Conservation (phyloP, 1,140 invertebrate genomes). For the Hydropsyche tenuis region DNA sequence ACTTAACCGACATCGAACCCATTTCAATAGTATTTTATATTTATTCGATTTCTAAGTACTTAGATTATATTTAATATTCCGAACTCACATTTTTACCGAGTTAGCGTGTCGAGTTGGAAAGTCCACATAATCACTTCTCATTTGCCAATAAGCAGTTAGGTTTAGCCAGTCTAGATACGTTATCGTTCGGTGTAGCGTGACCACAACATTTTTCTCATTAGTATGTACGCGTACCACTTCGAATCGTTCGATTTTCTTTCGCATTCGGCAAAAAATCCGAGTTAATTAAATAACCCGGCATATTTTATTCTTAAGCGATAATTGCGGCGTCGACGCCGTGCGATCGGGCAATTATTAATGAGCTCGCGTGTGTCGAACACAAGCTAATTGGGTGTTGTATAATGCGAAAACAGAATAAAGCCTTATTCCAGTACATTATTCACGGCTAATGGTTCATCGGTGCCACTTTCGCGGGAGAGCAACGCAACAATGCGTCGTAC, state of each 20-base stretch:
- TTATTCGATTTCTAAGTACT: too few species aligned
- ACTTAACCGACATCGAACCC: too few species aligned
- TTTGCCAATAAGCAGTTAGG: constrained; percentile 17
- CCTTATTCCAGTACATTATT: constrained; percentile 6
- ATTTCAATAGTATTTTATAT: too few species aligned
- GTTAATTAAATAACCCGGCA: too few species aligned
- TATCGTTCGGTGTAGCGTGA: constrained; percentile 14
- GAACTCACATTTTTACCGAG: neutral
- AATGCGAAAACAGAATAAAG: constrained; percentile 3
- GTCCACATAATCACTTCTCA: constrained; percentile 17
- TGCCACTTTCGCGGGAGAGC: neutral
- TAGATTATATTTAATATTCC: neutral
- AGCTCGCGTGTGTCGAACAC: constrained; percentile 15
- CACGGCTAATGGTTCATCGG: constrained; percentile 10
- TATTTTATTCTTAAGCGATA: too few species aligned
- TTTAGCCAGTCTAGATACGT: constrained; percentile 11
- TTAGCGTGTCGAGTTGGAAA: constrained; percentile 12
- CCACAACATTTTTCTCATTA: constrained; percentile 10
- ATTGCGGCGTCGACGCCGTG: too few species aligned
- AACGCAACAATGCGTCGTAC: neutral
- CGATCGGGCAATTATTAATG: neutral
- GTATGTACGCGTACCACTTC: neutral
- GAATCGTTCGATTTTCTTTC: too few species aligned
- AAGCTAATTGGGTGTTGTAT: constrained; percentile 14
- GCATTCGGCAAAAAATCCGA: too few species aligned